phyloP scores from a whole-genome alignment of 1,140 invertebrate species.

The Drosophila melanica region DNA sequence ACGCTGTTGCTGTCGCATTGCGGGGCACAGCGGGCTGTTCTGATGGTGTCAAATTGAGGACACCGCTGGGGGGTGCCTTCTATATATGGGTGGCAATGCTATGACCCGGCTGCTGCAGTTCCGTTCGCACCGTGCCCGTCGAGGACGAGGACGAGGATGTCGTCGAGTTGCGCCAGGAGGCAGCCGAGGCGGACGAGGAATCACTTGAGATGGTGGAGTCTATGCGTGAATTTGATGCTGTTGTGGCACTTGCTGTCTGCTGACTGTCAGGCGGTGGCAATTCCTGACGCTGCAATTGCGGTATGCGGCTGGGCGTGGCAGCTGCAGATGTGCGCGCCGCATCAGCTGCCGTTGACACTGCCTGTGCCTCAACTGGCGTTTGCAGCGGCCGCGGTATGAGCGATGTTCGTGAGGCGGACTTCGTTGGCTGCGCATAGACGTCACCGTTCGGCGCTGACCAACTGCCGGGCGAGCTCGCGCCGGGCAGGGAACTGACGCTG shows the following conservation, averaged over 20 bases:
- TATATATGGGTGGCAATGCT: conserved; percentile 73
- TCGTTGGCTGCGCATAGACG: conserved; percentile 72
- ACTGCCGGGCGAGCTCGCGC: conserved; percentile 40
- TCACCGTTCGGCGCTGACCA: conserved; percentile 67
- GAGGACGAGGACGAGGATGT: conserved; percentile 70
- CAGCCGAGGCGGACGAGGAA: conserved; percentile 55
- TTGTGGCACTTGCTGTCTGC: conserved; percentile 25
- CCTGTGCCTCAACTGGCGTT: conserved; percentile 5
- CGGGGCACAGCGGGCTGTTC: conserved; percentile 38
- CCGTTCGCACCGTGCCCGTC: conserved; percentile 80
- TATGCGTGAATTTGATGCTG: conserved; percentile 40
- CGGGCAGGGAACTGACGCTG: conserved; percentile 34
- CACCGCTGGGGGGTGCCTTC: conserved; percentile 20
- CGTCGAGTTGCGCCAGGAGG: conserved; percentile 49
- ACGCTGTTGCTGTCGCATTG: conserved; percentile 39
- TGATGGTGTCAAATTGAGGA: conserved; percentile 31
- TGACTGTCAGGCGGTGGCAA: conserved; percentile 18
- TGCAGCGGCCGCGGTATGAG: conserved; percentile 58
- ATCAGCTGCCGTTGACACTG: conserved; percentile 11
- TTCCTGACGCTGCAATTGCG: conserved; percentile 69
- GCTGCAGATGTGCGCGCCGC: not conserved
- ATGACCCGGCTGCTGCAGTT: conserved; percentile 62
- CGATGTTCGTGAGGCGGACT: conserved; percentile 63
- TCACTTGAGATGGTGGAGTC: conserved; percentile 64
- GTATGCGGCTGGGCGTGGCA: conserved; percentile 56